These are phyloP conservation scores for Arizona elegans DNA, from an alignment of 2,113 vertebrate genomes.

Conservation along the genomic window DNA sequence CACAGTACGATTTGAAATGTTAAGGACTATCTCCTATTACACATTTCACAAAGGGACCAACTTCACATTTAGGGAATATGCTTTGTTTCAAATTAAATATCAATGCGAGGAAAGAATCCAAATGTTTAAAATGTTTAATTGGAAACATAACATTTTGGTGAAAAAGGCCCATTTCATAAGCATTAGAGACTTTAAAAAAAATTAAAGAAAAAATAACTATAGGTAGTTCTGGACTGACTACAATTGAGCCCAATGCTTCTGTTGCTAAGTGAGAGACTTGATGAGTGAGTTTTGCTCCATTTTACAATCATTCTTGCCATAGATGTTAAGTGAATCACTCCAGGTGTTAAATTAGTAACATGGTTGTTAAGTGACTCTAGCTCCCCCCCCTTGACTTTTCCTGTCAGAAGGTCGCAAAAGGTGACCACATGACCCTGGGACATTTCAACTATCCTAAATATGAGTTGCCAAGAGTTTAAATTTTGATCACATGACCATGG, in stretches of 20 bases:
- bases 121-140: background rate
- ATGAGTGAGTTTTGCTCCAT: background rate
- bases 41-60: background rate
- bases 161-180: background rate
- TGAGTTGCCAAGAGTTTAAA: no score
- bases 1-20: background rate
- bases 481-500: no score
- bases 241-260: background rate
- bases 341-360: background rate
- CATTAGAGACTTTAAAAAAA: background rate
- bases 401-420: no score
- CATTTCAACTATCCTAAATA: no score
- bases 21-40: background rate
- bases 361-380: background rate
- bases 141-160: background rate
- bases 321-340: background rate
- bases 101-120: background rate
- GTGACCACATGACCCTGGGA: background rate
- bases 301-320: no score
- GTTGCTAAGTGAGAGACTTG: background rate
- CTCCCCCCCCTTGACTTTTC: no score
- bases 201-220: background rate
- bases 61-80: background rate
- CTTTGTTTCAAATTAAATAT: background rate
- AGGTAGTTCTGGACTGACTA: background rate